A percentile compares a stretch with the other conserved stretches of the same genome.
Conservation (phyloP, 2,888 invertebrate species). For the Limnephilus marmoratus region DNA sequence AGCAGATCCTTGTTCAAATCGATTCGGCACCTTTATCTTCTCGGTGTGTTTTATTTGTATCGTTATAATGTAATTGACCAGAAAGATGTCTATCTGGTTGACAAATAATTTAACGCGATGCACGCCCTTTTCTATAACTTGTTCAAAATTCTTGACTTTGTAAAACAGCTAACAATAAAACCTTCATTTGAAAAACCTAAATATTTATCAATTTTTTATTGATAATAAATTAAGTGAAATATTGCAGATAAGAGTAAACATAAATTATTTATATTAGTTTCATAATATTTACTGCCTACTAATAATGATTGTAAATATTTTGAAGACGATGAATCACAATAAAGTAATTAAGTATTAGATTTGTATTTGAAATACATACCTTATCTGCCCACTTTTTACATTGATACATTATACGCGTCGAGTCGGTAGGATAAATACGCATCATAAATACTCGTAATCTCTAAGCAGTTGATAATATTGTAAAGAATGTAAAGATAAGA, state of each 20-base stretch:
- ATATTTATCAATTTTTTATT: neutral
- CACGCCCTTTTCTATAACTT: no score
- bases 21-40: no score
- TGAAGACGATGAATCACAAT: neutral
- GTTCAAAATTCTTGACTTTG: neutral
- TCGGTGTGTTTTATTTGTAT: no score
- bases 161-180: no score
- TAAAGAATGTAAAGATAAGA: no score
- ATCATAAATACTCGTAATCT: neutral
- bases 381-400: neutral
- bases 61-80: no score
- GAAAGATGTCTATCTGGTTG: no score
- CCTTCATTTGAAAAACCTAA: neutral
- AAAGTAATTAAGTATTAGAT: neutral
- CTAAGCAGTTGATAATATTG: neutral
- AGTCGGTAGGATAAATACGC: neutral
- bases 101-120: no score
- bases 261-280: neutral
- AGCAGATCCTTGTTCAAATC: no score
- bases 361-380: neutral
- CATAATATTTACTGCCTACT: neutral
- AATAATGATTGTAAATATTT: neutral
- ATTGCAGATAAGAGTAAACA: neutral
- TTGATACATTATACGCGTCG: neutral
- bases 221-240: neutral